phyloP scores from a whole-genome alignment of 2,888 invertebrate species.

The Pheosia gnoma region DNA sequence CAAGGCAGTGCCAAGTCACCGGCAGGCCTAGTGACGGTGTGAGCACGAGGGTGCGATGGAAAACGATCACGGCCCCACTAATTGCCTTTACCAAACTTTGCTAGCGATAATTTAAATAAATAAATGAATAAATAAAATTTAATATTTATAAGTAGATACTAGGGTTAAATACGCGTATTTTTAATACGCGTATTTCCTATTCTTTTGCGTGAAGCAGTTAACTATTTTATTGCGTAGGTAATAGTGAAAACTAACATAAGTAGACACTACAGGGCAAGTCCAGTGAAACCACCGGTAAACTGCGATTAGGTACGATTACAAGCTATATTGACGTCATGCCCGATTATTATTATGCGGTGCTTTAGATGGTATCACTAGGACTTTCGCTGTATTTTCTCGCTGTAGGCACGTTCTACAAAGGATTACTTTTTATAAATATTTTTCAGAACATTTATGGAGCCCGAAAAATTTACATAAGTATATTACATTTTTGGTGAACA shows the following conservation, averaged over 20 bases:
- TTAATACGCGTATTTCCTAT: no score
- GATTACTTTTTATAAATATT: conserved; percentile 2
- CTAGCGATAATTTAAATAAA: no score
- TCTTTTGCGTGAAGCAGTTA: no score
- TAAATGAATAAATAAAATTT: no score
- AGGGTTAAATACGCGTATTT: no score
- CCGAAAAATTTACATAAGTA: conserved; percentile 34
- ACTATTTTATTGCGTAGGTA: no score
- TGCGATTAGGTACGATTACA: conserved; percentile 18
- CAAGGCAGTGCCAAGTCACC: no score
- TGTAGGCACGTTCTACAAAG: neutral
- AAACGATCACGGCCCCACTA: no score
- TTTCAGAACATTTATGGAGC: conserved; percentile 15
- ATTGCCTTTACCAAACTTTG: no score
- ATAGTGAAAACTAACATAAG: neutral
- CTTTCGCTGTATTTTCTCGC: conserved; percentile 16
- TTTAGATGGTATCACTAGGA: conserved; percentile 19
- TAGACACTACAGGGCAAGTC: conserved; percentile 15
- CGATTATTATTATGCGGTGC: conserved; percentile 17
- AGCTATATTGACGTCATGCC: conserved; percentile 19
- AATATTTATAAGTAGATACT: no score
- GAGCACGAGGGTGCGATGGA: no score
- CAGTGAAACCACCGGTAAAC: conserved; percentile 19
- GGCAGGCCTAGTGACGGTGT: no score
- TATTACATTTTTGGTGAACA: conserved; percentile 50